Base-by-base conservation (phyloP, 2,113 vertebrate species). In the Ceyx margarethae region DNA sequence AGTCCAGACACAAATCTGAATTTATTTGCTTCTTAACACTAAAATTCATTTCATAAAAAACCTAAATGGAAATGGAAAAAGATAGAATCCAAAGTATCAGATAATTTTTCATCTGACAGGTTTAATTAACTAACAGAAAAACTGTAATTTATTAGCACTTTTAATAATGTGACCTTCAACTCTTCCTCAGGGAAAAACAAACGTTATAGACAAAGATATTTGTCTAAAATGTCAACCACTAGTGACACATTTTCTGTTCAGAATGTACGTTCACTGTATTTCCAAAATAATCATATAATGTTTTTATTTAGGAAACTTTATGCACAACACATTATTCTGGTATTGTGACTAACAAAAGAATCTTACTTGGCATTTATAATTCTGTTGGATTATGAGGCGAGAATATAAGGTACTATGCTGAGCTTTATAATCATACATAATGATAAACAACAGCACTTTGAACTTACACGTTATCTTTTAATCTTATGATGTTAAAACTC, bases 51-150 rank as follows among this genome's bases (percentile, higher is more conserved):
- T 81, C 22, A 6, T 85, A 12, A 91, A 54, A 79, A 92, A 77
- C 58, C 22, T 84, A 79, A 93, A 5, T 50, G 33, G 25, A 91
- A 54, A 66, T 4, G 77, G 25, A 90, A 66, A 67, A 48, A 71
- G 6, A 75, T n/a, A 93, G 77, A 85, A 94, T 64, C 15, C 42
- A 93, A 60, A 57, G 28, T 67, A 68, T 82, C 56, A 94, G 35
- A 69, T 58, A 67, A 40, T 88, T 93, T 89, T 93, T 96, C 84
- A 94, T 85, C 62, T 95, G 84, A 95, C 68, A 96, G 40, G 37
- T 95, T 96, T 96, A 97, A 97, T 97, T 96, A 97, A 74, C 72
- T 87, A 93, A 89, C 48, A 95, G 43, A 96, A 96, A 96, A 92
- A 95, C 83, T 90, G 33, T 54, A 76, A 93, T 92, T 87, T 93